Conservation (phyloP, 1,140 invertebrate genomes). For the Calephelis virginiensis region DNA sequence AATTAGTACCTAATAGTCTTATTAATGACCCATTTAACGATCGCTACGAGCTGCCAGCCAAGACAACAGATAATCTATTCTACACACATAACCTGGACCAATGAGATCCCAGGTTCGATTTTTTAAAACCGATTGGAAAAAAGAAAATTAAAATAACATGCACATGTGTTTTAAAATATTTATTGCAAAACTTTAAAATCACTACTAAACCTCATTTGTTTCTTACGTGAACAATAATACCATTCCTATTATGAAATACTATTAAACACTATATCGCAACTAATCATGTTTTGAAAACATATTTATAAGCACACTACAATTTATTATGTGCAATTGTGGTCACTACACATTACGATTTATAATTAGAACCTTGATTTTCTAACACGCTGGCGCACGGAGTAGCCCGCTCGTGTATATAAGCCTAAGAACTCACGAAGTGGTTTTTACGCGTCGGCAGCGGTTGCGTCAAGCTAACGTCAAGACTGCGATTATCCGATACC, state of each 20-base stretch:
- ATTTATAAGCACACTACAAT: constrained; percentile 44
- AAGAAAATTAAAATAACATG: constrained; percentile 22
- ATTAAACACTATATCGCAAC: constrained; percentile 26
- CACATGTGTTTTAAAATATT: constrained; percentile 43
- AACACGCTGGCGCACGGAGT: no score
- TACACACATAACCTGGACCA: no score
- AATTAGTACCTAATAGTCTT: no score
- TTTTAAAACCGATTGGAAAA: not conserved
- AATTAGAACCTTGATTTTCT: not conserved
- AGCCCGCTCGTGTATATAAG: no score
- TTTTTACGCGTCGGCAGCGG: no score
- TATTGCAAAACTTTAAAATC: constrained; percentile 65
- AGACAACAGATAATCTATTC: no score
- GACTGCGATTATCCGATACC: no score
- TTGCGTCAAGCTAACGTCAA: no score
- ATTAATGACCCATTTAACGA: no score
- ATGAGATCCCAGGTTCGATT: not conserved
- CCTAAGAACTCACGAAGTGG: no score
- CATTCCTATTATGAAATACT: constrained; percentile 44
- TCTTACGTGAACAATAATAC: constrained; percentile 47
- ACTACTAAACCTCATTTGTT: constrained; percentile 53
- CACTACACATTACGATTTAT: not conserved
- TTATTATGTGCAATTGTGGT: constrained; percentile 21
- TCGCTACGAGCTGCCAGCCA: no score
- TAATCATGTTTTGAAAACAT: constrained; percentile 63